Conservation (phyloP, 2,888 invertebrate species). For the Heliconius ismenius region DNA sequence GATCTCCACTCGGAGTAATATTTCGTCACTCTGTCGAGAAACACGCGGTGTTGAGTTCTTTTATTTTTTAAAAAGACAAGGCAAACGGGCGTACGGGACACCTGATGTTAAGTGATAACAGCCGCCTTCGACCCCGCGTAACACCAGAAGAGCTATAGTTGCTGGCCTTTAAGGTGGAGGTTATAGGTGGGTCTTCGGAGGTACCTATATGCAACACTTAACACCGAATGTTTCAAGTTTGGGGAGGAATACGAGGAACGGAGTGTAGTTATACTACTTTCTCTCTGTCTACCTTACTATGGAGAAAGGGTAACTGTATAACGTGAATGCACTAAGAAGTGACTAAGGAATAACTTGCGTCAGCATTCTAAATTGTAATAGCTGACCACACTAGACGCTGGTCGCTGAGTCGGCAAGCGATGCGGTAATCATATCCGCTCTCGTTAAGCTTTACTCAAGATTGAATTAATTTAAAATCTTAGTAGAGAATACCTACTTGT, state of each 20-base stretch:
- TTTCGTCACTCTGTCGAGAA: background rate
- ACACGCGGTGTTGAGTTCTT: too few relatives aligned
- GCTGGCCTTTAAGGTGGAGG: too few relatives aligned
- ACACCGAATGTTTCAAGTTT: background rate
- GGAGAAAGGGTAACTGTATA: background rate
- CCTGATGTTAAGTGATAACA: too few relatives aligned
- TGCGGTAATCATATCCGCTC: constrained; percentile 13
- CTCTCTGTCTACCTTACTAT: background rate
- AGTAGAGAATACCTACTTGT: background rate
- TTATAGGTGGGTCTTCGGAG: too few relatives aligned
- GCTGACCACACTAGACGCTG: constrained; percentile 1
- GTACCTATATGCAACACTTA: background rate
- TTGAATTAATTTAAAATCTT: constrained; percentile 1
- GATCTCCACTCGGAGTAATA: background rate
- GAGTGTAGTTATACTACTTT: background rate
- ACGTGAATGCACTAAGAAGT: background rate
- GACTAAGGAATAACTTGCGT: constrained; percentile 3
- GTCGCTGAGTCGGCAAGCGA: constrained; percentile 16
- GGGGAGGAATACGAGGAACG: too few relatives aligned
- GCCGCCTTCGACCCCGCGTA: too few relatives aligned
- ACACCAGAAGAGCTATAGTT: too few relatives aligned
- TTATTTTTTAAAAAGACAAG: too few relatives aligned
- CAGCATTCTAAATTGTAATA: constrained; percentile 9
- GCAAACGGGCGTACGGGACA: too few relatives aligned
- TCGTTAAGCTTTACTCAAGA: background rate